A percentile compares a stretch with the other conserved stretches of the same genome.
These are phyloP conservation scores for Ochotona curzoniae DNA, from an alignment of 2,113 vertebrate species.

Conservation along the genomic window DNA sequence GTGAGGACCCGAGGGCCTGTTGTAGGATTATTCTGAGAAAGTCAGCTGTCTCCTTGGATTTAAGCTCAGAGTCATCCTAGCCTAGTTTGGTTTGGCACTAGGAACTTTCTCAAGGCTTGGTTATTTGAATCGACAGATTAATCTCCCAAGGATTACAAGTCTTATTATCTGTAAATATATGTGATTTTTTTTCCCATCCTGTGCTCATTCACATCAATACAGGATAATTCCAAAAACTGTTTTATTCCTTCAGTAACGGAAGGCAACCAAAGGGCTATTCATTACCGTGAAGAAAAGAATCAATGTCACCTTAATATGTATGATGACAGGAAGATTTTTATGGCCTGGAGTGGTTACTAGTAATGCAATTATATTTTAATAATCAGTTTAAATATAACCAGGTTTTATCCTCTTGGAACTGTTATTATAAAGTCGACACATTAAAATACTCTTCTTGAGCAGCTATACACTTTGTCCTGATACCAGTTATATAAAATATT, in stretches of 20 bases:
- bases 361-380: neutral
- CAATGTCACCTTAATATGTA: neutral
- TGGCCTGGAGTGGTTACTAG: neutral
- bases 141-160: conserved; percentile 14
- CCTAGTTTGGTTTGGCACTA: neutral
- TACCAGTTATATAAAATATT: neutral
- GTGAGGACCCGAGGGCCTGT: neutral
- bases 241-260: conserved; percentile 34
- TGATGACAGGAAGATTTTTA: neutral
- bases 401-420: neutral
- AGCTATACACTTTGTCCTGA: neutral
- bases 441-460: neutral
- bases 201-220: conserved; percentile 38
- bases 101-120: neutral
- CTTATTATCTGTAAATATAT: conserved; percentile 52
- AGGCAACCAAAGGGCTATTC: conserved; percentile 1
- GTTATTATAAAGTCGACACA: neutral
- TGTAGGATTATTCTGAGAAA: neutral
- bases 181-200: conserved; percentile 54
- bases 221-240: conserved; percentile 43
- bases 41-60: neutral
- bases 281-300: neutral
- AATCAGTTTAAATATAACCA: neutral
- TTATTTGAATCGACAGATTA: conserved; percentile 61
- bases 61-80: neutral